A percentile compares a stretch with the other conserved stretches of the same genome.
phyloP scores from a whole-genome alignment of 2,888 invertebrate genomes.

The Idaea aversata region DNA sequence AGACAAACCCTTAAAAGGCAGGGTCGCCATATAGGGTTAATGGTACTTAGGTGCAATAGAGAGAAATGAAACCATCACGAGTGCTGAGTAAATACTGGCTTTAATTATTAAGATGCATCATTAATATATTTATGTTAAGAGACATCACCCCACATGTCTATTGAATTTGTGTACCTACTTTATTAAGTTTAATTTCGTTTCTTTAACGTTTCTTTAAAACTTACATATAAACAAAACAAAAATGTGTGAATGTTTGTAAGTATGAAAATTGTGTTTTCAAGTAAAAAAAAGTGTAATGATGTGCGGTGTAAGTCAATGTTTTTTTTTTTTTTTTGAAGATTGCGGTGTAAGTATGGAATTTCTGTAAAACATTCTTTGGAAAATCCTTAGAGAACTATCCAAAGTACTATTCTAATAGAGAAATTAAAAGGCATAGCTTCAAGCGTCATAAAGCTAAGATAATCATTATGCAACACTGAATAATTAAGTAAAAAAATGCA shows the following conservation, averaged over 20 bases:
- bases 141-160: too few relatives aligned
- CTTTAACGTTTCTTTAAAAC: too few relatives aligned
- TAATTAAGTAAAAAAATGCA: conserved; percentile 3
- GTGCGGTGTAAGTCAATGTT: neutral
- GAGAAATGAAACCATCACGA: too few relatives aligned
- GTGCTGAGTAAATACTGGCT: too few relatives aligned
- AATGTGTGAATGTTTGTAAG: neutral
- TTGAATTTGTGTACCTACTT: too few relatives aligned
- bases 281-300: neutral
- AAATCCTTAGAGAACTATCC: neutral
- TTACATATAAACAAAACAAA: neutral
- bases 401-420: neutral
- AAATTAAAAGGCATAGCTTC: neutral
- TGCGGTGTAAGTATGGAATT: neutral
- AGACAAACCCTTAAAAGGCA: too few relatives aligned
- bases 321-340: neutral
- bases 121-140: too few relatives aligned
- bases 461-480: conserved; percentile 25
- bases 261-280: neutral
- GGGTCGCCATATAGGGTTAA: too few relatives aligned
- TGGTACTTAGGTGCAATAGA: too few relatives aligned
- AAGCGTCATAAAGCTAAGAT: neutral
- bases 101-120: too few relatives aligned
- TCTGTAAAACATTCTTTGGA: neutral
- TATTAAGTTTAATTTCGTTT: too few relatives aligned